A percentile compares a stretch with the other conserved stretches of the same genome.
Conservation (phyloP, 2,888 invertebrate species). For the Agapostemon virescens region DNA sequence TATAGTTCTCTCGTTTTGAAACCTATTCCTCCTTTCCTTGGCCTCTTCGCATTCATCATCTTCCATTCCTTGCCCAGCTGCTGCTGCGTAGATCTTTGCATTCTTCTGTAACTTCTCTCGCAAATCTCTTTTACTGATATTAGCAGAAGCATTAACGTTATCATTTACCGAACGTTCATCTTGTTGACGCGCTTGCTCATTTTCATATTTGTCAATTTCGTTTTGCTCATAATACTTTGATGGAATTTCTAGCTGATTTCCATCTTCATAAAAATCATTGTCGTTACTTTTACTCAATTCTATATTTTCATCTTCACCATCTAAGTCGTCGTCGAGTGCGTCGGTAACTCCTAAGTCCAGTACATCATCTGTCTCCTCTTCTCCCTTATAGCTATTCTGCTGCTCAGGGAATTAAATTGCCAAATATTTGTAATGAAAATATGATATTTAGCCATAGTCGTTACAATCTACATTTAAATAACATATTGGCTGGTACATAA, state of each 20-base stretch:
- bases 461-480: slow-evolving; percentile 59
- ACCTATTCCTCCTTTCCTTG: slow-evolving; percentile 76
- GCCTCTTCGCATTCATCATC: slow-evolving; percentile 78
- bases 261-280: slow-evolving; percentile 75
- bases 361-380: slow-evolving; percentile 80
- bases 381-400: slow-evolving; percentile 80
- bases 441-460: slow-evolving; percentile 48
- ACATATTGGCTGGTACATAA: slow-evolving; percentile 16
- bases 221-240: slow-evolving; percentile 71
- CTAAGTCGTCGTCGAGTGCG: slow-evolving; percentile 79
- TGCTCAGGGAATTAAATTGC: slow-evolving; percentile 78
- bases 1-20: slow-evolving; percentile 76
- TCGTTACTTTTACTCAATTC: slow-evolving; percentile 73
- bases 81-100: slow-evolving; percentile 65
- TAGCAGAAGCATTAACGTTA: slow-evolving; percentile 57
- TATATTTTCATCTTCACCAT: slow-evolving; percentile 78
- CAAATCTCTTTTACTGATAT: slow-evolving; percentile 71
- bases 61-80: slow-evolving; percentile 72
- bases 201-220: slow-evolving; percentile 61
- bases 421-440: slow-evolving; percentile 71
- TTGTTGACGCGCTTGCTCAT: slow-evolving; percentile 57
- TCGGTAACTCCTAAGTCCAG: slow-evolving; percentile 80
- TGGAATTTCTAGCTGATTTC: slow-evolving; percentile 63
- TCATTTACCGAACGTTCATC: slow-evolving; percentile 64
- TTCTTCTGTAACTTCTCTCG: slow-evolving; percentile 77